Evolutionary conservation across 2,888 invertebrate genomes (phyloP), one percentile per base, ranked within the genome.

Genomic region (Cerastoderma edule): DNA sequence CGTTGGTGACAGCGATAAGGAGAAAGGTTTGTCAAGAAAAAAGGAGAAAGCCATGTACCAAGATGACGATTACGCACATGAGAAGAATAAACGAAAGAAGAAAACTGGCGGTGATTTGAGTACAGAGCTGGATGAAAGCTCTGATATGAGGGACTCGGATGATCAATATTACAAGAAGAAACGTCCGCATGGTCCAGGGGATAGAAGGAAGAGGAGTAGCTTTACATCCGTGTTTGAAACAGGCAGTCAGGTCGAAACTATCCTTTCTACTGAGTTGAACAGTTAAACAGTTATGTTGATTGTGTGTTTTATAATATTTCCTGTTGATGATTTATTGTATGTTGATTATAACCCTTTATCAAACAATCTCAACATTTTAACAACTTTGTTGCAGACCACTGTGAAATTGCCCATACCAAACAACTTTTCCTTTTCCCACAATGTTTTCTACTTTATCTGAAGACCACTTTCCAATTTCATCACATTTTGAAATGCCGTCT

Each of bases 51-150:
- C n/a, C 27, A 24, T 24, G 30, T 75, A 78, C 48, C 68, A 66
- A 53, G 72, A 78, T 68, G 72, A 74, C 69, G 75, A 78, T 32
- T 78, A 69, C 67, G 78, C 57, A 10, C 78, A 75, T 69, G 72
- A 74, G 22, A 78, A 71, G 54, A 50, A 75, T 5, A 73, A 78
- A 63, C 72, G 66, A 57, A 67, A 56, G 44, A 56, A 56, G 67
- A 67, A 60, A 60, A 60, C 39, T 22, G 24, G 19, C 27, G 39
- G 39, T 8, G 60, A 39, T 39, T 16, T 60, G 39, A 60, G 39
- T 60, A 27, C 10, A 39, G 60, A 60, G 2, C 39, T 39, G 4
- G 60, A 60, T 60, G 60, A 60, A 24, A 60, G 60, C 39, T 60
- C 60, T 35, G 60, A 60, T 24, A 24, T 60, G 60, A 60, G 60